Base-by-base conservation (phyloP, 1,140 invertebrate species). In the Trichogramma pretiosum region DNA sequence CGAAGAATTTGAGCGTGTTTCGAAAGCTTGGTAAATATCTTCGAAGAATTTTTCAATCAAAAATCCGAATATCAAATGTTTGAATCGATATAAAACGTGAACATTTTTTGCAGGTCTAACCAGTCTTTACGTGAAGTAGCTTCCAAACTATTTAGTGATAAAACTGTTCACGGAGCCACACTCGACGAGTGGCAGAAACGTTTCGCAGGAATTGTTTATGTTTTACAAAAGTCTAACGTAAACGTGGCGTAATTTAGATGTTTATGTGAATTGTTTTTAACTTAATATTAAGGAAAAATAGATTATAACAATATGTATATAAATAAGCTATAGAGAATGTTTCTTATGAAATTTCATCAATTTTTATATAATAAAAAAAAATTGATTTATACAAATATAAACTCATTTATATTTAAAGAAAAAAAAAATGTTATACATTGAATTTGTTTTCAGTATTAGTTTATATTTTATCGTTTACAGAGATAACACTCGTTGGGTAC, bases 151-250 rank as follows among this genome's bases (percentile, higher is more conserved):
- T 50, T 62, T 41, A 16, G 51, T 14, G 56, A 64, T 16, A 55
- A 54, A 8, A 50, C 51, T 18, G 55, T 65, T 13, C 51, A 65
- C 35, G 50, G 54, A 45, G 50, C 55, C 7, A 57, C 62, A 5
- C 57, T 60, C 13, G 48, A 58, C 23, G 58, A 66, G 19, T 67
- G 65, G 65, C 16, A 57, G 7, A 55, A 66, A 36, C 62, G 60
- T 28, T 67, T 63, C 34, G 48, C 45, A 40, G 47, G 53, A 44
- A 40, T 63, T 23, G 28, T 65, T 28, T 65, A 64, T 19, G 58
- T 63, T 56, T 48, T 65, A 40, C 52, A 63, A 50, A 59, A 58
- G 38, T 55, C 45, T 3, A 61, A 56, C 44, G 43, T 42, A 13
- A 41, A 28, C 19, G 10, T 19, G 30, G 26, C 22, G 48, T 57